Evolutionary conservation across 1,140 invertebrate species (phyloP).

Genomic region (Solenopsis fugax): DNA sequence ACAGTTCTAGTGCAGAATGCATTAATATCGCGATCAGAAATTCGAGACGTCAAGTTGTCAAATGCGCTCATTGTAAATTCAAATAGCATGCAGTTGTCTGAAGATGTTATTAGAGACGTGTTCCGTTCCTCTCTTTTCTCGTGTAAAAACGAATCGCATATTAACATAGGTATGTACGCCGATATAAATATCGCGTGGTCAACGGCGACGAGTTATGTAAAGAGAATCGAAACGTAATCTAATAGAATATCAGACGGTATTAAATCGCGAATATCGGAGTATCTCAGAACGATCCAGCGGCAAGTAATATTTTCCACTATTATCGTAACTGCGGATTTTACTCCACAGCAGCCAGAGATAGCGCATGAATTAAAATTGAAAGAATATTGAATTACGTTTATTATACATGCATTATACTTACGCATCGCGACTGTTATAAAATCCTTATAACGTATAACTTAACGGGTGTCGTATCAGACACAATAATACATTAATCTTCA

Average conservation of each 20-base stretch:
- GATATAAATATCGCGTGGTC: not conserved
- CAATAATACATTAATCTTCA: not conserved
- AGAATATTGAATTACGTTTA: conserved; percentile 29
- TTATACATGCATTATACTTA: not conserved
- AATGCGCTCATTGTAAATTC: not conserved
- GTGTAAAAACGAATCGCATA: not conserved
- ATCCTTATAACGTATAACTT: not conserved
- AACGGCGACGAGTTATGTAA: not conserved
- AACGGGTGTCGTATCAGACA: not conserved
- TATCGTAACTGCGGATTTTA: not conserved
- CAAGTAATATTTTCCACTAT: not conserved
- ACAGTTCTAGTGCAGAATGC: not conserved
- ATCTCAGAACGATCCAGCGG: not conserved
- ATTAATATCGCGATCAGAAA: not conserved
- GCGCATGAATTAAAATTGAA: not conserved
- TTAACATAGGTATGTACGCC: not conserved
- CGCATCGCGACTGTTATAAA: not conserved
- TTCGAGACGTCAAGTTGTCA: not conserved
- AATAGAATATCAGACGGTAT: not conserved
- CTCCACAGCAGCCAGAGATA: not conserved
- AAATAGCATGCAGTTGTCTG: not conserved
- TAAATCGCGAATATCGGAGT: not conserved
- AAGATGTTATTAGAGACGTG: not conserved
- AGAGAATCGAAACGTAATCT: not conserved
- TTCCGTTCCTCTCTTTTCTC: not conserved